phyloP scores from a whole-genome alignment of 2,888 invertebrate species.

The Morinoia aosen region DNA sequence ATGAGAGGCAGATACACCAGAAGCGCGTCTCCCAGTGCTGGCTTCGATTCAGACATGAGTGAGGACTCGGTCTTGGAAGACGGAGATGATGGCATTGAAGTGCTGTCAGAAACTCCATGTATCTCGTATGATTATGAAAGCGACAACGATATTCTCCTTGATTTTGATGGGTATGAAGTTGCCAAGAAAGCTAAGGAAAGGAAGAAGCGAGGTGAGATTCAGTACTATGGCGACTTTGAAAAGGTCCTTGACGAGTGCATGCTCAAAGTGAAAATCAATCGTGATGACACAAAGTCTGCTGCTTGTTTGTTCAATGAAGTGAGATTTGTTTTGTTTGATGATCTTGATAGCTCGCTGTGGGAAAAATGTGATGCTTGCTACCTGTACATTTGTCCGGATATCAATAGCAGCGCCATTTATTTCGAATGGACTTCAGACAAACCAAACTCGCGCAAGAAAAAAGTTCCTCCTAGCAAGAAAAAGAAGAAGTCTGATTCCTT shows the following conservation, averaged over 20 bases:
- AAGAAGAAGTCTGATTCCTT: constrained; percentile 35
- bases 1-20: constrained; percentile 76
- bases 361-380: constrained; percentile 48
- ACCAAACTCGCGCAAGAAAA: not conserved
- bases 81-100: constrained; percentile 57
- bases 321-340: constrained; percentile 36
- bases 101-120: constrained; percentile 31
- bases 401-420: constrained; percentile 47
- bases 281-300: constrained; percentile 20
- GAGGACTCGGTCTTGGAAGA: not conserved
- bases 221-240: constrained; percentile 62
- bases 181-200: constrained; percentile 54
- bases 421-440: constrained; percentile 46
- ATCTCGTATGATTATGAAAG: not conserved
- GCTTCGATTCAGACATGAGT: constrained; percentile 68
- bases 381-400: constrained; percentile 39
- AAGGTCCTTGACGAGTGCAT: constrained; percentile 61
- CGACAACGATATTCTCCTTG: constrained; percentile 38
- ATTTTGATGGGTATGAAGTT: constrained; percentile 53
- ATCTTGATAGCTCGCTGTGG: constrained; percentile 37
- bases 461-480: not conserved
- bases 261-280: constrained; percentile 59
- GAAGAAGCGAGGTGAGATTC: constrained; percentile 53
- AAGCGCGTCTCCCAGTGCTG: constrained; percentile 75
- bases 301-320: constrained; percentile 47